Percentiles rank a stretch among this genome's conserved stretches.
Conservation (phyloP, 2,113 vertebrate genomes). For the Chiloscyllium plagiosum region DNA sequence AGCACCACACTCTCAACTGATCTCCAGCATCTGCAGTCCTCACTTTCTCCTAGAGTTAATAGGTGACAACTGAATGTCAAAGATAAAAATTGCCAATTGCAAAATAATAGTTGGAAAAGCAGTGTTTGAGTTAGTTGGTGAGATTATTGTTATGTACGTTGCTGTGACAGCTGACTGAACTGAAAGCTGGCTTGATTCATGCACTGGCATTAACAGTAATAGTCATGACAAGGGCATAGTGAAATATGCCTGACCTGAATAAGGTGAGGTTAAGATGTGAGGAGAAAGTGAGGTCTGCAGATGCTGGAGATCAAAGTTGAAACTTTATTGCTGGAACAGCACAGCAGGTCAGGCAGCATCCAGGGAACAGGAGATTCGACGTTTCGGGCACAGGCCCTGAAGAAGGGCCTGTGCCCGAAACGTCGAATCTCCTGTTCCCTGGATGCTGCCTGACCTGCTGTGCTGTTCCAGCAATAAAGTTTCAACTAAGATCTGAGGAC, state of each 20-base stretch:
- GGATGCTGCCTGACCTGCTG: no score
- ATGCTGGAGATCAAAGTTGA: no score
- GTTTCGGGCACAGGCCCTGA: no score
- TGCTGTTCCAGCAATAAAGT: no score
- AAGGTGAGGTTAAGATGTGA: background rate
- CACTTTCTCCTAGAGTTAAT: background rate
- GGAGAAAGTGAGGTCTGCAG: no score
- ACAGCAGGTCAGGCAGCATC: no score
- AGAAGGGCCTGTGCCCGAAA: no score
- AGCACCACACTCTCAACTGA: no score
- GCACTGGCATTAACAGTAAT: background rate
- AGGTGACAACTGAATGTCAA: background rate
- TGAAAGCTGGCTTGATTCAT: background rate
- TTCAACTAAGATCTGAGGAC: background rate
- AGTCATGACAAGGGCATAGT: background rate
- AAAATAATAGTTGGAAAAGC: background rate
- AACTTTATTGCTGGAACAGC: no score
- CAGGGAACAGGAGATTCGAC: no score
- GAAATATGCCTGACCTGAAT: background rate
- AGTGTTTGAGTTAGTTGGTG: background rate
- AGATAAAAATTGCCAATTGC: background rate
- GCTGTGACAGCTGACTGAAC: background rate
- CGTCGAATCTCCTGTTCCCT: no score
- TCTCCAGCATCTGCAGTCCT: no score
- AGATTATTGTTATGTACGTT: background rate